phyloP scores from a whole-genome alignment of 2,797 vertebrate species.

The Rhyacichthys aspro region DNA sequence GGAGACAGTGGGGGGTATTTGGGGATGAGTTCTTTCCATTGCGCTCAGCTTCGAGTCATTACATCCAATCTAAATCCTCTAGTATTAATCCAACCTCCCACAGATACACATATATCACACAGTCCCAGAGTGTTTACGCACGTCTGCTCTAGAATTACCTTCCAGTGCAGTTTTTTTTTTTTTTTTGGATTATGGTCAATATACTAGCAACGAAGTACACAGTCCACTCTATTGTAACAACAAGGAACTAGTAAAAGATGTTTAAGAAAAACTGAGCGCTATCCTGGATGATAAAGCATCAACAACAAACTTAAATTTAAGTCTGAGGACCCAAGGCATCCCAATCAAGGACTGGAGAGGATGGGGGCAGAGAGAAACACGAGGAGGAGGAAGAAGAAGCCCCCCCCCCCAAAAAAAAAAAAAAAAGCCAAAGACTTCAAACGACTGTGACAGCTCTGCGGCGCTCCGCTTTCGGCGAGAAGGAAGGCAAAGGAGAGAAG shows the following conservation, averaged over 20 bases:
- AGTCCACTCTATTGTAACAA: background rate
- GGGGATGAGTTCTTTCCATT: conserved; percentile 19
- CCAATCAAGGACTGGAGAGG: conserved; percentile 6
- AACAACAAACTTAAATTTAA: conserved; percentile 12
- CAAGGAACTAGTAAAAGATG: too few species aligned
- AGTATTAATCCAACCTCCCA: conserved; percentile 53
- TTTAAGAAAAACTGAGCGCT: background rate
- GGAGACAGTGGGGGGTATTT: conserved; percentile 35
- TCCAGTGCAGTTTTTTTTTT: conserved; percentile 11
- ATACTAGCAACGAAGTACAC: too few species aligned
- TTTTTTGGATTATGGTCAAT: conserved; percentile 1
- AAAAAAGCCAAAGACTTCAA: conserved; percentile 39
- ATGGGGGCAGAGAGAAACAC: conserved; percentile 23
- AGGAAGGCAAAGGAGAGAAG: background rate
- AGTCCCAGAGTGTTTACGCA: conserved; percentile 14
- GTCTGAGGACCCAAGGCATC: conserved; percentile 11
- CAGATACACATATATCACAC: conserved; percentile 8
- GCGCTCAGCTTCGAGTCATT: conserved; percentile 55
- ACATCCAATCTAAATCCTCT: conserved; percentile 61
- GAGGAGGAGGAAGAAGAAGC: conserved; percentile 17
- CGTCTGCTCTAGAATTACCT: conserved; percentile 21
- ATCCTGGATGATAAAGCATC: conserved; percentile 7
- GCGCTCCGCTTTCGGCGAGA: conserved; percentile 26
- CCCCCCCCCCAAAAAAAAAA: conserved; percentile 1
- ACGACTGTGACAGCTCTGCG: conserved; percentile 42